Conservation (phyloP, 1,140 invertebrate species). For the Drosophila subobscura region DNA sequence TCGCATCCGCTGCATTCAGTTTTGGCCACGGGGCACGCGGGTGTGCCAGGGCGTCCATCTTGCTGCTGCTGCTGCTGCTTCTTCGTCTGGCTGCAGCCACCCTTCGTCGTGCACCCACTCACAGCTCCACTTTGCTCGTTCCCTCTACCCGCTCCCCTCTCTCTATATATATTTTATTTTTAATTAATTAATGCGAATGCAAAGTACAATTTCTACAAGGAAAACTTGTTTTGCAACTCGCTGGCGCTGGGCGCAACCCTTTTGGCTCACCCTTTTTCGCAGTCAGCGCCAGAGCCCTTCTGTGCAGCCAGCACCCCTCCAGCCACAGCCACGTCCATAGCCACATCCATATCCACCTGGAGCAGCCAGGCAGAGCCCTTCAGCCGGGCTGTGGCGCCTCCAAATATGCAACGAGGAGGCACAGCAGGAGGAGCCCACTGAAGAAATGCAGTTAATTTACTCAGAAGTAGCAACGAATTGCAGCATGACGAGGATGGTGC, state of each 20-base stretch:
- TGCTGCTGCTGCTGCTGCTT: constrained; percentile 37
- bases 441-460: constrained; percentile 83
- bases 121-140: background rate
- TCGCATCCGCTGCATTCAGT: constrained; percentile 78
- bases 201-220: constrained; percentile 83
- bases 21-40: constrained; percentile 13
- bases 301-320: background rate
- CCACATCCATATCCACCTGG: constrained; percentile 14
- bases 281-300: constrained; percentile 28
- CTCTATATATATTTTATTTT: constrained; percentile 77
- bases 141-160: constrained; percentile 5
- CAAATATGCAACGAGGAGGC: constrained; percentile 68
- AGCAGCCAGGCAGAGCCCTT: constrained; percentile 6
- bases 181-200: constrained; percentile 83
- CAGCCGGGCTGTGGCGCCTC: constrained; percentile 62
- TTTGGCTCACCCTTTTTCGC: constrained; percentile 9
- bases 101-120: constrained; percentile 35
- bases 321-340: background rate
- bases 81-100: constrained; percentile 70
- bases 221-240: constrained; percentile 79
- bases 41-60: constrained; percentile 14
- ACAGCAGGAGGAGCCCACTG: constrained; percentile 48
- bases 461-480: constrained; percentile 69
- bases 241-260: constrained; percentile 30
- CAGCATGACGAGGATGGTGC: constrained; percentile 13